A percentile compares a stretch with the other conserved stretches of the same genome.
These are phyloP conservation scores for Rotaria socialis DNA, from an alignment of 2,888 invertebrate genomes.

Conservation along the genomic window DNA sequence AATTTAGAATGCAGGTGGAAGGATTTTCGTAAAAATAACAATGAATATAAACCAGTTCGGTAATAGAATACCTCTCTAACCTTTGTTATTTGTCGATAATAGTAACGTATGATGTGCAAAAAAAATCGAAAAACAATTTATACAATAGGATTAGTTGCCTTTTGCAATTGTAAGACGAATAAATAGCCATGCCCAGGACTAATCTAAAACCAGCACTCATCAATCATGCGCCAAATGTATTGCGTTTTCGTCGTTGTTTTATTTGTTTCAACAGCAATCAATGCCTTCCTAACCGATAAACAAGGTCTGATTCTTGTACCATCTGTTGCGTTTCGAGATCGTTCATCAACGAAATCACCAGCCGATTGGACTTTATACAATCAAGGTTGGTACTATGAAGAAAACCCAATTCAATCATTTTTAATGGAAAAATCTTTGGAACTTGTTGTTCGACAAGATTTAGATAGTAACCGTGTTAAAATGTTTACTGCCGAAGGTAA, in stretches of 20 bases:
- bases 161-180: background rate
- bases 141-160: background rate
- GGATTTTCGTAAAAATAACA: background rate
- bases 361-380: background rate
- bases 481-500: constrained; percentile 6
- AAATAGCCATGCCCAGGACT: background rate
- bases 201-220: background rate
- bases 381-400: constrained; percentile 33
- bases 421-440: background rate
- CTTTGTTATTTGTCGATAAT: background rate
- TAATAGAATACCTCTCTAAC: background rate
- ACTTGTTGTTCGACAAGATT: background rate
- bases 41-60: background rate
- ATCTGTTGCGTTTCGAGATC: constrained; percentile 13
- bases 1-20: background rate
- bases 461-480: background rate
- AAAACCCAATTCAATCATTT: background rate
- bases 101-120: no score
- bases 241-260: background rate
- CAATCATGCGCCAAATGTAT: background rate
- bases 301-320: constrained; percentile 18
- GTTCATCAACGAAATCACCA: background rate
- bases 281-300: background rate
- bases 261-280: background rate
- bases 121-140: background rate